Evolutionary conservation across 2,797 vertebrate genomes (phyloP), one percentile per base, ranked within the genome.

Genomic region (Oreochromis grahami): DNA sequence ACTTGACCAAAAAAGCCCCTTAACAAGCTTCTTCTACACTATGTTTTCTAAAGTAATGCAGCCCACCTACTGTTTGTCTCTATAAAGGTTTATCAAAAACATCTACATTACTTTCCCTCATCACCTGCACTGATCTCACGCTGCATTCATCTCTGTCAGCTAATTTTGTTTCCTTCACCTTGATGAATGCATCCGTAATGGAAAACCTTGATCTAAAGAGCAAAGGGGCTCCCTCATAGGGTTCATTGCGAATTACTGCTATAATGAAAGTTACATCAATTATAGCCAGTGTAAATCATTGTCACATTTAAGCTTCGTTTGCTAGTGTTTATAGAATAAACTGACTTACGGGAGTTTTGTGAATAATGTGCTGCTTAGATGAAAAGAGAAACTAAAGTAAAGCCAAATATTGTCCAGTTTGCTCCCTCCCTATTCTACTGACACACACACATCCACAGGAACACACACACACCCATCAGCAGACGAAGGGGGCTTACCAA

Each of bases 401-500:
- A n/a, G 87, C 85, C 88, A 84, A 87, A 91, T 84, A 81, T 82
- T 92, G 82, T 87, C 84, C 76, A 79, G 81, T 89, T 78, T 84
- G 14, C 48, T 83, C 24, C 43, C 72, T 79, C 76, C 74, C 38
- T 60, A 51, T 86, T 83, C 77, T 56, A 51, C 82, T 58, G 48
- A 52, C 68, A 68, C 80, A 84, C 84, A 81, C 76, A 84, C 81
- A 76, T 24, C 19, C 86, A 81, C 76, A 83, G 80, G 83, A 60
- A 84, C 83, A 83, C 87, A 87, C 93, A 72, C 68, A 70, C 87
- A 85, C 85, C 78, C 86, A 92, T 88, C 65, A 56, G 87, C 76
- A 83, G 87, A 80, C 3, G 51, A 81, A 81, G 84, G 88, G 87
- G 91, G 89, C 86, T 92, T 91, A 91, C 89, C 90, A 90, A 87